Evolutionary conservation across 2,113 vertebrate species (phyloP).

Genomic region (Mus spicilegus): DNA sequence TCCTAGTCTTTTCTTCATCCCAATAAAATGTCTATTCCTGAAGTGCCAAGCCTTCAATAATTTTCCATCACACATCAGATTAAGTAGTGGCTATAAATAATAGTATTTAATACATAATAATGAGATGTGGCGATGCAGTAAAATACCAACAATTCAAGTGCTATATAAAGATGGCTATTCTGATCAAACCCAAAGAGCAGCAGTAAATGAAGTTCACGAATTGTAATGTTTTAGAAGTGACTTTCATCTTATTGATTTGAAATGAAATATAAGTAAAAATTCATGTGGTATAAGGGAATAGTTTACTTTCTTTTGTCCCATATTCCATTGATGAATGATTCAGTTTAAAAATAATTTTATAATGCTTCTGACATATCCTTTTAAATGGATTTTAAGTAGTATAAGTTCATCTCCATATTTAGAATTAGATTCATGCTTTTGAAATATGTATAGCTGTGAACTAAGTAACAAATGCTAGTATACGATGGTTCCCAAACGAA

Average conservation of each 20-base stretch:
- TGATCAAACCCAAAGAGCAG: slow-evolving; percentile 61
- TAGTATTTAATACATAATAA: slow-evolving; percentile 66
- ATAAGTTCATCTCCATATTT: slow-evolving; percentile 72
- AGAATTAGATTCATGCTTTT: slow-evolving; percentile 68
- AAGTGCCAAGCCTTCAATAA: slow-evolving; percentile 67
- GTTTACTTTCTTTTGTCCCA: slow-evolving; percentile 78
- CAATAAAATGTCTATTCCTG: slow-evolving; percentile 71
- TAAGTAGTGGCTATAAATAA: slow-evolving; percentile 69
- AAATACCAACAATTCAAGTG: slow-evolving; percentile 63
- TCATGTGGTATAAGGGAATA: slow-evolving; percentile 68
- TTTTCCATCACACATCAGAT: slow-evolving; percentile 72
- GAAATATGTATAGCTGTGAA: slow-evolving; percentile 61
- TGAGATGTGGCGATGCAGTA: slow-evolving; percentile 59
- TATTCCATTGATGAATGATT: slow-evolving; percentile 77
- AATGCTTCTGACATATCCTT: slow-evolving; percentile 76
- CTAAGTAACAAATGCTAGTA: slow-evolving; percentile 70
- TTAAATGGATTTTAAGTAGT: slow-evolving; percentile 80
- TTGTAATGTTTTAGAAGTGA: slow-evolving; percentile 78
- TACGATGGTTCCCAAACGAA: slow-evolving; percentile 23
- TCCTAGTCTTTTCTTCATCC: slow-evolving; percentile 63
- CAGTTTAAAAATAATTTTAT: slow-evolving; percentile 82
- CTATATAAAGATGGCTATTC: slow-evolving; percentile 56
- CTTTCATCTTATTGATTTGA: slow-evolving; percentile 80
- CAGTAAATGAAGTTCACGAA: slow-evolving; percentile 71
- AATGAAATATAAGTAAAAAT: slow-evolving; percentile 74